Percentiles rank a stretch among this genome's conserved stretches.
Evolutionary conservation across 2,797 vertebrate species (phyloP).

Genomic region (Eupleurogrammus muticus): DNA sequence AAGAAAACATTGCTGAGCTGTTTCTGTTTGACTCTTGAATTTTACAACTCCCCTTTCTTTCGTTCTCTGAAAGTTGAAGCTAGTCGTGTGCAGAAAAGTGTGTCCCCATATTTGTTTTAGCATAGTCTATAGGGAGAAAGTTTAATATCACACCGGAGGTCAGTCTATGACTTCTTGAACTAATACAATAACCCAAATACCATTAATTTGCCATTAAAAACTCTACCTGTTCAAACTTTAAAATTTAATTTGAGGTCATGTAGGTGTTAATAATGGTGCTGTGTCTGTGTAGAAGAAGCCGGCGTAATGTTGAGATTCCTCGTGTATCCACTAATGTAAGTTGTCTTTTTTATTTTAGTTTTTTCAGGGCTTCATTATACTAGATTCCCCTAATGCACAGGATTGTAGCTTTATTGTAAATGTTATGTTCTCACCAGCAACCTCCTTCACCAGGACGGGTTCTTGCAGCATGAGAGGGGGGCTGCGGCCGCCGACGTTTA

Average conservation of each 20-base stretch:
- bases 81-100: background rate
- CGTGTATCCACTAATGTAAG: background rate
- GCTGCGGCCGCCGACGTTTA: constrained; percentile 86
- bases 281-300: background rate
- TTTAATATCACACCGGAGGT: background rate
- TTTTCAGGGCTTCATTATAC: background rate
- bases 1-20: constrained; percentile 55
- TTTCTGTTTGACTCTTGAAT: constrained; percentile 34
- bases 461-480: constrained; percentile 83
- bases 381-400: background rate
- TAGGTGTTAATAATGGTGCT: background rate
- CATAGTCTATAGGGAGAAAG: background rate
- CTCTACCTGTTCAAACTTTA: background rate
- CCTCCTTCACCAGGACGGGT: constrained; percentile 89
- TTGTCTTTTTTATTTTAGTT: background rate
- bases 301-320: background rate
- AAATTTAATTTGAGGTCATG: background rate
- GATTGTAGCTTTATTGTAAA: background rate
- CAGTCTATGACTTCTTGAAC: background rate
- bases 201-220: background rate
- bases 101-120: background rate
- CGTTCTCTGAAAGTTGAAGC: constrained; percentile 3
- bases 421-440: constrained; percentile 83
- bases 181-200: background rate
- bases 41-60: constrained; percentile 26